Conservation (phyloP, 2,113 vertebrate genomes). For the Crotalus tigris region DNA sequence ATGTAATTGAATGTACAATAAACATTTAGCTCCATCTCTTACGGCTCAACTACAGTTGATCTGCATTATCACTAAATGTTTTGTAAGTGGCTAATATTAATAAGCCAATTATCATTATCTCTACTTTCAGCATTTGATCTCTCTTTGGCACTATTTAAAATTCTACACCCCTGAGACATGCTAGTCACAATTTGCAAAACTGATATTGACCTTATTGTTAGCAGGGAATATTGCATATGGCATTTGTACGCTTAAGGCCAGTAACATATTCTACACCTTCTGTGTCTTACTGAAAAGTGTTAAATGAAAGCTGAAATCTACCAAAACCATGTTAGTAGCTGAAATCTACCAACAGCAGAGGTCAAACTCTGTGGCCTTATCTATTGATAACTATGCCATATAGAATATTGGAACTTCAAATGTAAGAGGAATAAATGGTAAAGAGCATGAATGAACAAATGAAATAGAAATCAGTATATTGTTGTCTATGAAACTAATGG, state of each 20-base stretch:
- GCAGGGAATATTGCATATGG: not conserved
- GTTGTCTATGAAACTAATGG: not conserved
- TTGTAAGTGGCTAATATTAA: not conserved
- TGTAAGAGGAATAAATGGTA: not conserved
- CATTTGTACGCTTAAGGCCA: not conserved
- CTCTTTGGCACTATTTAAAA: not conserved
- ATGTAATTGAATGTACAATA: not conserved
- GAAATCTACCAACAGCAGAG: not conserved
- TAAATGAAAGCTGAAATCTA: not conserved
- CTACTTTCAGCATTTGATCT: not conserved
- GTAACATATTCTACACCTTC: not conserved
- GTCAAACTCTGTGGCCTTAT: not conserved
- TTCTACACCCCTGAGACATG: not conserved
- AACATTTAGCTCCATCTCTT: not conserved
- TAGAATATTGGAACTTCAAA: not conserved
- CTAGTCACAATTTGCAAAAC: not conserved
- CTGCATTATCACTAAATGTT: not conserved
- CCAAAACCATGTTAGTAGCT: not conserved
- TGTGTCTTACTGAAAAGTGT: not conserved
- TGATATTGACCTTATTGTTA: not conserved
- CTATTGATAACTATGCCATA: not conserved
- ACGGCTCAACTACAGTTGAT: not conserved
- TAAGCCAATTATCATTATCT: not conserved
- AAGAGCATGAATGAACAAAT: not conserved
- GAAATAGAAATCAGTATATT: not conserved